Evolutionary conservation across 2,888 invertebrate species (phyloP).

Genomic region (Lymantria dispar): DNA sequence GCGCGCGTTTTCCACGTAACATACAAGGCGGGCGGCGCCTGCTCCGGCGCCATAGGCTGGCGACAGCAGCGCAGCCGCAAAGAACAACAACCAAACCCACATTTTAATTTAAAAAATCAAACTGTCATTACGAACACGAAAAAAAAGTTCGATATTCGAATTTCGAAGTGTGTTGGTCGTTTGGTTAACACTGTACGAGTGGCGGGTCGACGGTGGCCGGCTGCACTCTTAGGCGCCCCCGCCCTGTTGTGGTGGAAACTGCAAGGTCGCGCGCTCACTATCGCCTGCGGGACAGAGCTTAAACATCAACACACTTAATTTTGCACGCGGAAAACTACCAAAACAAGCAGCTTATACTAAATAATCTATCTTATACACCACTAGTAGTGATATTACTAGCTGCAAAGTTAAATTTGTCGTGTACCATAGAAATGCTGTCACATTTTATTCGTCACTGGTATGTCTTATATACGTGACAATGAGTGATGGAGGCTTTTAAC

Average conservation of each 20-base stretch:
- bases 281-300: conserved; percentile 36
- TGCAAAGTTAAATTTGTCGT: neutral
- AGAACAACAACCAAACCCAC: conserved; percentile 66
- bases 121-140: conserved; percentile 55
- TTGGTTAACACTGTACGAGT: conserved; percentile 67
- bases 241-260: conserved; percentile 50
- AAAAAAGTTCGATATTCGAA: conserved; percentile 35
- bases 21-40: conserved; percentile 73
- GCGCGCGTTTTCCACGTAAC: conserved; percentile 66
- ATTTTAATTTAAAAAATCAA: conserved; percentile 47
- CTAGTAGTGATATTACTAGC: neutral
- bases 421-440: conserved; percentile 29
- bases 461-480: conserved; percentile 25
- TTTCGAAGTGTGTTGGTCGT: conserved; percentile 63
- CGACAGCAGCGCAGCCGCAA: conserved; percentile 51
- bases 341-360: neutral
- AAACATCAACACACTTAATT: conserved; percentile 1
- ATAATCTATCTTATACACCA: neutral
- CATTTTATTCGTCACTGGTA: conserved; percentile 37
- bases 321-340: neutral
- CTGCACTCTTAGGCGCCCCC: conserved; percentile 71
- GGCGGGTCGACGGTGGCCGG: conserved; percentile 45
- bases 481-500: conserved; percentile 30
- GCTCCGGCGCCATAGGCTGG: conserved; percentile 61
- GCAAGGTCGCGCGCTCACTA: conserved; percentile 72